Percentiles rank a stretch among this genome's conserved stretches.
Conservation (phyloP, 1,140 invertebrate species). For the Drosophila orosa region DNA sequence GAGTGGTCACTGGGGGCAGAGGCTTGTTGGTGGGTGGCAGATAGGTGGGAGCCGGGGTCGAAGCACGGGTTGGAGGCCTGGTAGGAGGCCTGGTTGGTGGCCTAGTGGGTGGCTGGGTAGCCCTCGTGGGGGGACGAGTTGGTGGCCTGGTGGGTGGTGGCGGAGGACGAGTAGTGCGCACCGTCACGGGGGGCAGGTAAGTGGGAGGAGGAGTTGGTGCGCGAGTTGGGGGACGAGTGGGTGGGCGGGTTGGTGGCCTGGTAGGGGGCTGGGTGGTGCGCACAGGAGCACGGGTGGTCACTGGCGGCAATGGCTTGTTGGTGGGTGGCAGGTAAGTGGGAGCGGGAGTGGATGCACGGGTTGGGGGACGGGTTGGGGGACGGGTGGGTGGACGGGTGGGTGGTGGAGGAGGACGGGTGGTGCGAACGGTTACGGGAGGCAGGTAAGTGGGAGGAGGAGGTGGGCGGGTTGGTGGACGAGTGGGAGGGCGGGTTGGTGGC, state of each 20-base stretch:
- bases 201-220: conserved; percentile 35
- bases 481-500: conserved; percentile 50
- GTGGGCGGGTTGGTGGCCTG: conserved; percentile 19
- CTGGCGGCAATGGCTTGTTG: conserved; percentile 50
- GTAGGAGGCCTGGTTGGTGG: conserved; percentile 48
- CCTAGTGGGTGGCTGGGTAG: conserved; percentile 39
- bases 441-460: conserved; percentile 56
- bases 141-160: conserved; percentile 36
- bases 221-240: conserved; percentile 22
- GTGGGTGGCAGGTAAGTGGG: conserved; percentile 68
- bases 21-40: conserved; percentile 6
- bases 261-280: conserved; percentile 51
- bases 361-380: conserved; percentile 35
- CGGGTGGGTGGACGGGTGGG: conserved; percentile 35
- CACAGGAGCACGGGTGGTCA: conserved; percentile 37
- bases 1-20: conserved; percentile 4
- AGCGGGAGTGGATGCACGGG: conserved; percentile 19
- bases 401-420: conserved; percentile 35
- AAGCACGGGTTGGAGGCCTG: conserved; percentile 13
- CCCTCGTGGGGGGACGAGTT: conserved; percentile 33
- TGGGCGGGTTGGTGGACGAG: conserved; percentile 36
- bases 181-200: conserved; percentile 40
- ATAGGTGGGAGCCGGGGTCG: conserved; percentile 5
- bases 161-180: conserved; percentile 33
- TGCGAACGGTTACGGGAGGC: conserved; percentile 59